Conservation (phyloP, 2,113 vertebrate genomes). For the Fukomys damarensis region DNA sequence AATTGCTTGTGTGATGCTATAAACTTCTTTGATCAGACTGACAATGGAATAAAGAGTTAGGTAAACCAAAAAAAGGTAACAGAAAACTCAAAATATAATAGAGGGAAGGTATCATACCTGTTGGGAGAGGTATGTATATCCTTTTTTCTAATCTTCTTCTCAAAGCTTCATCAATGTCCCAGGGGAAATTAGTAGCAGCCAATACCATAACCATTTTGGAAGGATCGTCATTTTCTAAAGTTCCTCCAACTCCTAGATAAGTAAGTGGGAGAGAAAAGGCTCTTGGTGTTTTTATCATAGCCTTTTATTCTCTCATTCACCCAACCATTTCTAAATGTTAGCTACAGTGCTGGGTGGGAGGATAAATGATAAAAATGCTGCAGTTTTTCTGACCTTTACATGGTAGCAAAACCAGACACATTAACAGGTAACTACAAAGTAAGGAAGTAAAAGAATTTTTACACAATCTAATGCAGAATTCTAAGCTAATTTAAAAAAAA, state of each 20-base stretch:
- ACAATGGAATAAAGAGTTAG: neutral
- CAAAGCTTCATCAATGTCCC: slow-evolving; percentile 92
- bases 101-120: slow-evolving; percentile 82
- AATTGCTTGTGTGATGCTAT: neutral
- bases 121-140: slow-evolving; percentile 91
- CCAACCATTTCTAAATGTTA: neutral
- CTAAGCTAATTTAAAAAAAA: neutral
- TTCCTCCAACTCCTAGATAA: slow-evolving; percentile 88
- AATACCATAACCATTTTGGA: slow-evolving; percentile 92
- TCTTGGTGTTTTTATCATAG: neutral
- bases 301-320: neutral
- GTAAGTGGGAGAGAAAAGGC: neutral
- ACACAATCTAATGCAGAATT: neutral
- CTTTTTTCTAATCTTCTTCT: slow-evolving; percentile 90
- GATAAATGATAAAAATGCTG: neutral
- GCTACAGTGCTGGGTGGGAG: neutral
- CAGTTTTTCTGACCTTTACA: neutral
- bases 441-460: neutral
- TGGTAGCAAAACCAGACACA: neutral
- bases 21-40: neutral
- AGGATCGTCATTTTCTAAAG: slow-evolving; percentile 90
- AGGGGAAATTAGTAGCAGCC: slow-evolving; percentile 91
- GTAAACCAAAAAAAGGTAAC: neutral
- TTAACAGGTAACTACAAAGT: neutral
- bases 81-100: neutral